Conservation (phyloP, 2,797 vertebrate species). For the Mastacembelus armatus region DNA sequence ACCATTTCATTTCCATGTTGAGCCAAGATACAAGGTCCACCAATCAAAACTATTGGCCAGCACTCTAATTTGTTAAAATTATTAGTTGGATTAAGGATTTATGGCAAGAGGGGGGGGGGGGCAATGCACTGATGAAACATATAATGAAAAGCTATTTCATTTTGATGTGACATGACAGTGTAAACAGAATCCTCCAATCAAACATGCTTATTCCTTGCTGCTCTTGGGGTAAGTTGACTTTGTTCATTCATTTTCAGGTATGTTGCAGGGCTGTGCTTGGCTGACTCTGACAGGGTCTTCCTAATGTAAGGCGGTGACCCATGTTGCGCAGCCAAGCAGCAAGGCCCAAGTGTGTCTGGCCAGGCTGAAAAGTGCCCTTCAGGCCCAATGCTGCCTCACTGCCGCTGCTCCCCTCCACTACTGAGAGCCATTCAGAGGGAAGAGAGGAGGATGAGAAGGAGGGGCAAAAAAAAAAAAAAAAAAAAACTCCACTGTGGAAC, state of each 20-base stretch:
- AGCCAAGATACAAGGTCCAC: conserved; percentile 71
- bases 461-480: conserved; percentile 15
- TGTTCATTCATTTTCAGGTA: conserved; percentile 79
- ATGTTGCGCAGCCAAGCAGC: conserved; percentile 82
- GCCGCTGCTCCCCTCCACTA: conserved; percentile 65
- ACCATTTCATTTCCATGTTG: conserved; percentile 64
- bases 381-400: conserved; percentile 77
- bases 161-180: not conserved
- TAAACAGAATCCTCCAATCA: not conserved
- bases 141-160: conserved; percentile 25
- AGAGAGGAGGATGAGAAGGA: conserved; percentile 33
- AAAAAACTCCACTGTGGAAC: conserved; percentile 40
- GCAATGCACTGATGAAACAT: conserved; percentile 38
- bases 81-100: conserved; percentile 60
- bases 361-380: conserved; percentile 85
- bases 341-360: conserved; percentile 79
- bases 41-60: conserved; percentile 66
- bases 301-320: conserved; percentile 85
- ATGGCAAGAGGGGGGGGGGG: conserved; percentile 45
- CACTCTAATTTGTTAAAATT: conserved; percentile 54
- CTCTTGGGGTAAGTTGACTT: conserved; percentile 28
- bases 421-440: conserved; percentile 61
- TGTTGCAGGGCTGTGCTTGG: conserved; percentile 69
- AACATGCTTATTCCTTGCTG: conserved; percentile 29
- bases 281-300: conserved; percentile 77